Base-by-base conservation (phyloP, 2,113 vertebrate genomes). In the Casuarius casuarius region DNA sequence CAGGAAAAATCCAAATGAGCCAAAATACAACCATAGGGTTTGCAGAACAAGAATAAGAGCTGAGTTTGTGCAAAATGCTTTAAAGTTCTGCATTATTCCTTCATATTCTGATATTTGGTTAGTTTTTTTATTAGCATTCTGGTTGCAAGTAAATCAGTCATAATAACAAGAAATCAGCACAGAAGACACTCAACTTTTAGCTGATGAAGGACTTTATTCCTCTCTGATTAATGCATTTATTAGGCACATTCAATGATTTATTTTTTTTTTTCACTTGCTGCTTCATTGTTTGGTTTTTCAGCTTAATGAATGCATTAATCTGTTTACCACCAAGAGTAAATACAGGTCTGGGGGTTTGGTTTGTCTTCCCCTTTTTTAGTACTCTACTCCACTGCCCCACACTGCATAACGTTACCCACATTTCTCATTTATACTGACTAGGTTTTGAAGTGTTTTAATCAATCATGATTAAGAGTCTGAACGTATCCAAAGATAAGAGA, bases 1-100 rank as follows among this genome's bases (percentile, higher is more conserved):
- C 1, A 52, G 35, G 23, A 65, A 74, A 73, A 73, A 46, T 5
- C 25, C 56, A 56, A 68, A 13, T 4, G 33, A 66, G 29, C 4
- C 31, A 31, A 42, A 80, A 28, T 5, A 14, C 23, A 73, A 48
- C 11, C 0, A 0, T 10, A 11, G 6, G 11, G 51, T 35, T 40
- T 66, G 42, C 21, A 59, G 54, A 19, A 14, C 1, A 1, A 9
- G 38, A 59, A 12, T 78, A 8, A n/a, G 26, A 44, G 66, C 29
- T 7, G 6, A 10, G 26, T 15, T 74, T 59, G 58, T 31, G 49
- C 71, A 70, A 42, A 89, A 54, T 5, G 3, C 26, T 74, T 65
- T 38, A 6, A 40, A 66, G 67, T 40, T 61, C 67, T 79, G n/a
- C 12, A 5, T 9, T 35, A 7, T 3, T 59, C 77, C 59, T 48